These are phyloP conservation scores for Zoanthus gigantus DNA, from an alignment of 92 coral and sea anemone species.

Conservation along the genomic window DNA sequence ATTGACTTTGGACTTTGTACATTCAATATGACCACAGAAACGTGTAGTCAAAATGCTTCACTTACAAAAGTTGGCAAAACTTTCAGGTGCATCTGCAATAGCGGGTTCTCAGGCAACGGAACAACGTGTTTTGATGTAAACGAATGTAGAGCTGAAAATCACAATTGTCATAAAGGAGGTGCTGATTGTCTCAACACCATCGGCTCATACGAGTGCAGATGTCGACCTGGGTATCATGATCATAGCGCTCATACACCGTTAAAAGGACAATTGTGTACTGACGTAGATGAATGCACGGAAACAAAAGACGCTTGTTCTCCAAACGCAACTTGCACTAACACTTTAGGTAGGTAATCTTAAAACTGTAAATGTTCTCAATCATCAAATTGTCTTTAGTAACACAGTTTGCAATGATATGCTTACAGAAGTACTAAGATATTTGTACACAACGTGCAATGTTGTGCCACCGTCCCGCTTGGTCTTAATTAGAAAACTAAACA, in stretches of 20 bases:
- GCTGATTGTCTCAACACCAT: conserved; percentile 66
- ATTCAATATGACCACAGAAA: conserved; percentile 67
- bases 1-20: conserved; percentile 49
- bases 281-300: conserved; percentile 68
- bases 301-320: conserved; percentile 40
- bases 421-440: too few species aligned
- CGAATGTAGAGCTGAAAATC: conserved; percentile 53
- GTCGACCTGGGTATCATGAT: conserved; percentile 64
- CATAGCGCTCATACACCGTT: neutral
- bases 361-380: too few species aligned
- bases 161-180: conserved; percentile 2
- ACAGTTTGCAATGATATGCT: too few species aligned
- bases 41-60: conserved; percentile 67
- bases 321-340: conserved; percentile 69
- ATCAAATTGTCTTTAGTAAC: too few species aligned
- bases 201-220: conserved; percentile 69
- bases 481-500: too few species aligned
- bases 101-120: conserved; percentile 77
- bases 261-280: conserved; percentile 31
- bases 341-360: conserved; percentile 55
- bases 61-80: conserved; percentile 44
- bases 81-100: conserved; percentile 70
- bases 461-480: too few species aligned
- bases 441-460: too few species aligned
- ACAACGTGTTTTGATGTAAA: conserved; percentile 65